A percentile compares a stretch with the other conserved stretches of the same genome.
phyloP scores from a whole-genome alignment of 1,140 invertebrate species.

The Penaeus japonicus region DNA sequence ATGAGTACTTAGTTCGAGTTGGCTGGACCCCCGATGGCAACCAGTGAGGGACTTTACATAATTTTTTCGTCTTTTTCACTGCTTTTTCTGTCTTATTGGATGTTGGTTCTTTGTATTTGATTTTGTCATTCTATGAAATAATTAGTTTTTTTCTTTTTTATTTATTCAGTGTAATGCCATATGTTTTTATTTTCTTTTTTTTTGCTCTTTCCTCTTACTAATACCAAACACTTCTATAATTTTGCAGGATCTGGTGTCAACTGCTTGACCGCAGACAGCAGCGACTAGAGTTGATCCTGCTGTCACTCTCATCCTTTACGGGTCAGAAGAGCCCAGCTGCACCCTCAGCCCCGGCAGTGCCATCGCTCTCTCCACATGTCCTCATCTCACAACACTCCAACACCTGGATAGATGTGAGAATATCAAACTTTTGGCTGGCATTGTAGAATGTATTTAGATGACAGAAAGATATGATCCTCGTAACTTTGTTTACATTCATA shows the following conservation, averaged over 20 bases:
- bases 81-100: too few relatives aligned
- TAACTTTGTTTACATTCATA: too few relatives aligned
- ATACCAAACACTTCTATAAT: constrained; percentile 48
- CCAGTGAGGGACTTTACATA: constrained; percentile 73
- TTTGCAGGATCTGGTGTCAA: constrained; percentile 86
- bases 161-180: neutral
- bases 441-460: neutral
- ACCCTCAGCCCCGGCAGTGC: neutral
- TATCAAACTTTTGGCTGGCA: neutral
- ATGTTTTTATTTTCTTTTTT: neutral
- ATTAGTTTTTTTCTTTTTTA: neutral
- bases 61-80: neutral
- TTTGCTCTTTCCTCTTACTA: neutral
- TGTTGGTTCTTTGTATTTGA: too few relatives aligned
- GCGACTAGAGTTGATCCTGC: constrained; percentile 54
- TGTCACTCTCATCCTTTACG: constrained; percentile 54
- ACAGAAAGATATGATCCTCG: neutral
- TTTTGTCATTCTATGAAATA: too few relatives aligned
- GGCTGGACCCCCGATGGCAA: constrained; percentile 91
- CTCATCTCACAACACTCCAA: constrained; percentile 74
- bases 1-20: constrained; percentile 91
- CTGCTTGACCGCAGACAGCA: constrained; percentile 83
- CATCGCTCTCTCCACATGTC: constrained; percentile 66
- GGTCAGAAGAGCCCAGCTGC: constrained; percentile 26
- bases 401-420: constrained; percentile 84